Evolutionary conservation across 2,113 vertebrate species (phyloP), one percentile per base, ranked within the genome.

Genomic region (Anser cygnoides): DNA sequence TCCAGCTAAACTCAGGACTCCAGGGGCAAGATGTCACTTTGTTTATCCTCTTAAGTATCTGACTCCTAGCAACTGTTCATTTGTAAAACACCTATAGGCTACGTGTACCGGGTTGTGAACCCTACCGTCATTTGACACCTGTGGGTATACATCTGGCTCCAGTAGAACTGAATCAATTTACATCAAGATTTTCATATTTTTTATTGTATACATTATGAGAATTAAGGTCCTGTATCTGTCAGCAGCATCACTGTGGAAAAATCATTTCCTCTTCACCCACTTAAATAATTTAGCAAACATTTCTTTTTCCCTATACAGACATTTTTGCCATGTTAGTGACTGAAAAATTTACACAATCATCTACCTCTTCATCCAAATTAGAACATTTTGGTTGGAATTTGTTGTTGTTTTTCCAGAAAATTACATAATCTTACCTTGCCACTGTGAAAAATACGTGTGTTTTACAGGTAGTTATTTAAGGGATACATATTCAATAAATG

Each of bases 21-120:
- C 35, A 35, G 2, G 31, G 57, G 33, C 73, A 86, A 96, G 96
- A 95, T 7, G 3, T 74, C 84, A 77, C 44, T 1, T 0, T 6
- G 4, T 58, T 92, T 57, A 85, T 88, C 74, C 59, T 80, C 31
- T 20, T 35, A 63, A 83, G 22, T 19, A 37, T 68, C 55, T 43
- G n/a, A 76, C 63, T 87, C 46, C 70, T 80, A 11, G 31, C 83
- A 82, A 74, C 2, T 76, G 35, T 37, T 57, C 62, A 39, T 82
- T 54, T 87, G 66, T 93, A 71, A 94, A 96, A 96, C 46, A 90
- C 62, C 71, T 67, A 21, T 17, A 19, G 74, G 28, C 33, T 70
- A 17, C 10, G 33, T 3, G 6, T 57, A 76, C 20, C 7, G 18
- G 14, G 1, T n/a, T 75, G n/a, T 58, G 22, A 72, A 61, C 22